Base-by-base conservation (phyloP, 2,797 vertebrate genomes). In the Orestias chungarensis region DNA sequence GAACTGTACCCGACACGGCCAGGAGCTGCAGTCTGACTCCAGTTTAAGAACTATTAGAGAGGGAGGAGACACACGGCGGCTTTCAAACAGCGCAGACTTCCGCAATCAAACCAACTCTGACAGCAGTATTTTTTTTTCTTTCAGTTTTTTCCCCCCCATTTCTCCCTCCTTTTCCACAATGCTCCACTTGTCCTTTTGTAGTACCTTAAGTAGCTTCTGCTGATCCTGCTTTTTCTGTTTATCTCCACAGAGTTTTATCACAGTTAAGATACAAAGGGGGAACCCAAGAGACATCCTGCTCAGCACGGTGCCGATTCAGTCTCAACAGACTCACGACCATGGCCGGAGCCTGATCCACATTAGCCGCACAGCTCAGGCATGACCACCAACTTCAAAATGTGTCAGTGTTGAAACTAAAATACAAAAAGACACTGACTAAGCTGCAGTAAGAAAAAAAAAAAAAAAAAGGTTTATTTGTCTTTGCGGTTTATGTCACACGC, bases 1-100 rank as follows among this genome's bases (percentile, higher is more conserved):
- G 91, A 94, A 94, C 90, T 68, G 84, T 76, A 87, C 83, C 74
- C 43, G 86, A 84, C 87, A 82, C 2, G 83, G 76, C 27, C 69
- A 2, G 72, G 73, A 79, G 80, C 75, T 35, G 64, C 79, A 25
- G 87, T 18, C 82, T 64, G 82, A 75, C 78, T 85, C 77, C 0
- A 11, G 31, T 66, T 73, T 65, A 38, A 65, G 61, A 11, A 10
- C 70, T 1, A 69, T 20, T 77, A 64, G 52, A 2, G 73, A 73
- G 74, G 71, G 73, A n/a, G 57, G 62, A 68, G 61, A 59, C 52
- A 71, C 86, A 89, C 87, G 90, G 80, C 64, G 4, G 55, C 87
- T 86, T 86, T 88, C 72, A 76, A 87, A 83, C 74, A 5, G 72
- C 25, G 43, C 85, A 71, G 81, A 86, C 88, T 87, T 91, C 86